Base-by-base conservation (phyloP, 2,113 vertebrate species). In the Naja naja region DNA sequence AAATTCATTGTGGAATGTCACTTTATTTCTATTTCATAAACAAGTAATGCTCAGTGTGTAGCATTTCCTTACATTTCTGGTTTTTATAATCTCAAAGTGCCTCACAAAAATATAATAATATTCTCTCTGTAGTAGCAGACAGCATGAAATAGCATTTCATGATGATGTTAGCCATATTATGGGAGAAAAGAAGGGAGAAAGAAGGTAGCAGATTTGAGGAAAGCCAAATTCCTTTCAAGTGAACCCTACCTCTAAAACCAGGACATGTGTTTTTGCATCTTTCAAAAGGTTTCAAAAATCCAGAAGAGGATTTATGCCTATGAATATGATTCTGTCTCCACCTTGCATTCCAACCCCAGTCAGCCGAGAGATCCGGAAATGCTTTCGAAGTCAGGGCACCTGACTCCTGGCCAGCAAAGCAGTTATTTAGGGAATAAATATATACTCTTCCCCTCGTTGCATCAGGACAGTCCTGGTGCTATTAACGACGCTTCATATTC, bases 391-490 rank as follows among this genome's bases (percentile, higher is more conserved):
- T 93, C 85, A 91, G 22, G 5, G 34, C 0, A 0, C 87, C 91
- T 94, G 89, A 88, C 43, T n/a, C 90, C 92, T 92, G 91, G 88
- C 43, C 93, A 93, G 91, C 60, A 95, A 94, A 95, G 89, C 91
- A 94, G 43, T 54, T 95, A 96, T 94, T 93, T 96, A 95, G 95
- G 93, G 11, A 30, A 64, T 54, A 86, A 53, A 34, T 49, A 47
- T 87, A 85, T 22, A 56, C 30, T 39, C 49, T 55, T 34, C 49
- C n/a, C 49, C 69, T 74, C 11, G 23, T 4, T 11, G 11, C 43
- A 56, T 74, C 87, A 60, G 45, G 53, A 27, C 52, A 53, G 20
- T 81, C 55, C 88, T n/a, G 23, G 43, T 92, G 58, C 89, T 94
- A 27, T 94, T 95, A 94, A 94, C 74, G 54, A 54, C 92, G 74